Conservation (phyloP, 2,797 vertebrate genomes). For the Hydrocynus forskahlii region DNA sequence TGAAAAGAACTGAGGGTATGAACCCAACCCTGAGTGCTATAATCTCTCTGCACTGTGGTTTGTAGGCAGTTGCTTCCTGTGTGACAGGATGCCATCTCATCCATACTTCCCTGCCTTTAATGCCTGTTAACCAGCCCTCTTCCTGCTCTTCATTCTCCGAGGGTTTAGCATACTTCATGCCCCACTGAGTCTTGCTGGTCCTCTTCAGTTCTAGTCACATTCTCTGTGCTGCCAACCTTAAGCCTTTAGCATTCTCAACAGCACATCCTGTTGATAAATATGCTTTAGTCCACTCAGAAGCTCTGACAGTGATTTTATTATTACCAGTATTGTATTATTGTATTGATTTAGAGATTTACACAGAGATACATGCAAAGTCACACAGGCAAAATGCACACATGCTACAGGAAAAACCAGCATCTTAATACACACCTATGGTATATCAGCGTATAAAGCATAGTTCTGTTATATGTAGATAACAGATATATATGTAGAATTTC, state of each 20-base stretch:
- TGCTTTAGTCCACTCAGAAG: neutral
- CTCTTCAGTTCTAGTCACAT: neutral
- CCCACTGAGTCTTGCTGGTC: slow-evolving; percentile 6
- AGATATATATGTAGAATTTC: no score
- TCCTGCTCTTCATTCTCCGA: slow-evolving; percentile 39
- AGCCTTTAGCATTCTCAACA: neutral
- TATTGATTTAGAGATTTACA: neutral
- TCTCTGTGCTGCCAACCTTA: no score
- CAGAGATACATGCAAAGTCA: no score
- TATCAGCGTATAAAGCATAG: no score
- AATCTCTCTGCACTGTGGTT: neutral
- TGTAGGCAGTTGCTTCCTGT: slow-evolving; percentile 6
- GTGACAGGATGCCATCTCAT: slow-evolving; percentile 23
- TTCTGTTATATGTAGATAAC: no score
- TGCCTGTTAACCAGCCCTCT: slow-evolving; percentile 35
- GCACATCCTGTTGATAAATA: neutral
- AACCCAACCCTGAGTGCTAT: slow-evolving; percentile 6
- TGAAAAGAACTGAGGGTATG: neutral
- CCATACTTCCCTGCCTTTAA: slow-evolving; percentile 35
- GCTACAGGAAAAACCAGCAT: no score
- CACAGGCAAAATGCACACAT: no score
- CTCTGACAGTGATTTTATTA: neutral
- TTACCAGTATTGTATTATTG: neutral
- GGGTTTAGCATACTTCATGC: slow-evolving; percentile 34
- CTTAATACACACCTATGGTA: no score